Percentiles rank a stretch among this genome's conserved stretches.
Conservation (phyloP, 2,888 invertebrate species). For the Agriopis leucophaearia region DNA sequence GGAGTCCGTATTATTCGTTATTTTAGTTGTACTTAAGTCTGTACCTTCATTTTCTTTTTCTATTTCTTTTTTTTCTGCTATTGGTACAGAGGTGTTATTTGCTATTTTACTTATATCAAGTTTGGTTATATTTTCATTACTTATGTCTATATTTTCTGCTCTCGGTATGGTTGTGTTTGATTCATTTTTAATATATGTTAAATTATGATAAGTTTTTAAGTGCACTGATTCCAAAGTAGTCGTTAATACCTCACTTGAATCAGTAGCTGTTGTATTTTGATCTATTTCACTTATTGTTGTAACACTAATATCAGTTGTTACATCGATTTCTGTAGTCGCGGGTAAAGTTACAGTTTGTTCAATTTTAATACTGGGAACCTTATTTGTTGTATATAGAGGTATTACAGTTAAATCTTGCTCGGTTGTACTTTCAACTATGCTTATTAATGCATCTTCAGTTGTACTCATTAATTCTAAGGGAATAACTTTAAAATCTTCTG, state of each 20-base stretch:
- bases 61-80: slow-evolving; percentile 1
- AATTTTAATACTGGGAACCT: slow-evolving; percentile 59
- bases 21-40: slow-evolving; percentile 1
- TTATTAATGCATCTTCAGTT: slow-evolving; percentile 66
- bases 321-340: slow-evolving; percentile 52
- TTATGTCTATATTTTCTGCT: slow-evolving; percentile 1
- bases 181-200: slow-evolving; percentile 1
- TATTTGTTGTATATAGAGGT: slow-evolving; percentile 69
- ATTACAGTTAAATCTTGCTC: slow-evolving; percentile 76
- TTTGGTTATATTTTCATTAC: slow-evolving; percentile 8
- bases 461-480: slow-evolving; percentile 79
- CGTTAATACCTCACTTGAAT: slow-evolving; percentile 15
- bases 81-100: not conserved
- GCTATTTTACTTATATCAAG: not conserved
- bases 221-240: slow-evolving; percentile 23
- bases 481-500: slow-evolving; percentile 71
- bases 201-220: slow-evolving; percentile 12
- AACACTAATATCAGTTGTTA: slow-evolving; percentile 47
- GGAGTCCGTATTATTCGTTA: slow-evolving; percentile 4
- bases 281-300: slow-evolving; percentile 42
- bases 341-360: slow-evolving; percentile 68
- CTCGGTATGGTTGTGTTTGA: slow-evolving; percentile 1
- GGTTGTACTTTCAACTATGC: slow-evolving; percentile 70
- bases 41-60: slow-evolving; percentile 6
- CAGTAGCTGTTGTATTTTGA: slow-evolving; percentile 34